Evolutionary conservation across 2,113 vertebrate species (phyloP).

Genomic region (Lophura nycthemera): DNA sequence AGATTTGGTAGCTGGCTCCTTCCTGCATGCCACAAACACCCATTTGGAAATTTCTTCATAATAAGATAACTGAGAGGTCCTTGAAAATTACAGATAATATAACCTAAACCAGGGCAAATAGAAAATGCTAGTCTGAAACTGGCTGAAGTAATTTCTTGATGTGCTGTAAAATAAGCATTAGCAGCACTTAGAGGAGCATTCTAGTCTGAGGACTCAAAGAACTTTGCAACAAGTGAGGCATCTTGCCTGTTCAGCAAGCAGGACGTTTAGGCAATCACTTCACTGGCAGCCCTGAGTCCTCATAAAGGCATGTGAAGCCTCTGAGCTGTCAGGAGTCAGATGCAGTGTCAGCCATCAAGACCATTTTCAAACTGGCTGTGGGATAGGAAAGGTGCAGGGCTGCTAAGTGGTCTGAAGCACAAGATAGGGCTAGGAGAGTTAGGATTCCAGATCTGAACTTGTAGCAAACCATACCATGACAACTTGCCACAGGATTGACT

Average conservation of each 20-base stretch:
- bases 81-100: neutral
- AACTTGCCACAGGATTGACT: neutral
- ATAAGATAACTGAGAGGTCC: neutral
- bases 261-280: neutral
- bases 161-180: neutral
- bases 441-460: neutral
- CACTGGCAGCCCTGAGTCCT: neutral
- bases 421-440: neutral
- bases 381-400: neutral
- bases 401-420: fast-evolving
- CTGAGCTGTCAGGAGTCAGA: neutral
- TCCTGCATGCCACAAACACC: neutral
- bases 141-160: neutral
- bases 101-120: neutral
- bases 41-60: neutral
- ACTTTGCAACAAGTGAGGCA: neutral
- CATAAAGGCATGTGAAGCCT: neutral
- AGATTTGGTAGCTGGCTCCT: neutral
- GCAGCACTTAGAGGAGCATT: neutral
- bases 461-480: neutral
- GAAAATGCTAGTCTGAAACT: neutral
- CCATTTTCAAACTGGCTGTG: neutral
- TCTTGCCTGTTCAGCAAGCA: neutral
- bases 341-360: neutral
- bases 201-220: neutral